Evolutionary conservation across 2,797 vertebrate genomes (phyloP).

Genomic region (Smutsia temminckii): DNA sequence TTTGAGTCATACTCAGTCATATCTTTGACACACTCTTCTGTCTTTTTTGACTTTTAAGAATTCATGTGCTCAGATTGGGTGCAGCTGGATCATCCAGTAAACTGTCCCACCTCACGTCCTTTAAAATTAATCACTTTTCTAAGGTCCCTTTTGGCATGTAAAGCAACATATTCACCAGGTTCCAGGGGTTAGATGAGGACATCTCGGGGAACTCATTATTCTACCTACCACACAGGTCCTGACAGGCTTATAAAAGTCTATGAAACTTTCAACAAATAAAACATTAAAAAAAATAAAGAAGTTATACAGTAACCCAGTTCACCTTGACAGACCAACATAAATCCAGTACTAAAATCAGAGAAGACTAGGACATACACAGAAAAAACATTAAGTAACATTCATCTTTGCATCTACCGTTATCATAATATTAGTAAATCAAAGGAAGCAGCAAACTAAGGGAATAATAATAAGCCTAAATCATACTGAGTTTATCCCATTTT

Average conservation of each 20-base stretch:
- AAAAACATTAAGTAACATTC: neutral
- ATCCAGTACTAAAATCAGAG: neutral
- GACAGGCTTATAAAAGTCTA: neutral
- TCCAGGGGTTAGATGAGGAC: neutral
- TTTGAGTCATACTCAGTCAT: neutral
- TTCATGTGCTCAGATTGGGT: neutral
- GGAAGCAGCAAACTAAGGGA: neutral
- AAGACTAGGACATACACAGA: neutral
- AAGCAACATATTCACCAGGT: neutral
- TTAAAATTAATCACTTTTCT: neutral
- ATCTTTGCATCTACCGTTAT: neutral
- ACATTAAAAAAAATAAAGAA: neutral
- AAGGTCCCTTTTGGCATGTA: neutral
- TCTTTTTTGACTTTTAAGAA: neutral
- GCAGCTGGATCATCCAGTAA: neutral
- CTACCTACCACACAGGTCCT: neutral
- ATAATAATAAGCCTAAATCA: neutral
- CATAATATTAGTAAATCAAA: neutral
- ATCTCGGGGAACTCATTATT: neutral
- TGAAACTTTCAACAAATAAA: neutral
- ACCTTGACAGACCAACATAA: neutral
- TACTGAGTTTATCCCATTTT: neutral
- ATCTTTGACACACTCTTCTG: neutral
- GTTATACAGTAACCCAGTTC: neutral
- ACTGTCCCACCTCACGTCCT: neutral